Evolutionary conservation across 2,888 invertebrate species (phyloP).

Genomic region (Molanna angustata): DNA sequence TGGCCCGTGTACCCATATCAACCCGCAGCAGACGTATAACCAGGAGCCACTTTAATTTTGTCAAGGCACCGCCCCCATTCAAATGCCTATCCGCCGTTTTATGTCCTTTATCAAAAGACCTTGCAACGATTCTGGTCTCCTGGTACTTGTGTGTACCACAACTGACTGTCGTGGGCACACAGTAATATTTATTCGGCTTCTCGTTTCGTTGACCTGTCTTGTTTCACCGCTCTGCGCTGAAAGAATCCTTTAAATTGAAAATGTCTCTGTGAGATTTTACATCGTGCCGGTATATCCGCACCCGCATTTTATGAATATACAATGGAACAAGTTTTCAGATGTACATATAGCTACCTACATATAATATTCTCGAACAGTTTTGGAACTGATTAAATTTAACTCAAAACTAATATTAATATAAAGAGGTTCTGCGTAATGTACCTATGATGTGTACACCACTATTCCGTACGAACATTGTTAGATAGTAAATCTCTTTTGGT

Average conservation of each 20-base stretch:
- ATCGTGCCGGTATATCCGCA: background rate
- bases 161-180: too few species aligned
- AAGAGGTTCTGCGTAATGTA: too few species aligned
- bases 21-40: conserved; percentile 12
- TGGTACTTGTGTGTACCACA: too few species aligned
- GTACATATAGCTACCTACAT: background rate
- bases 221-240: background rate
- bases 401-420: too few species aligned
- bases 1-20: conserved; percentile 16
- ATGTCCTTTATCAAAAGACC: conserved; percentile 24
- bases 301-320: background rate
- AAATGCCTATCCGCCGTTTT: conserved; percentile 29
- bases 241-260: conserved; percentile 15
- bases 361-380: too few species aligned
- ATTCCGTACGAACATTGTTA: too few species aligned
- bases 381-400: too few species aligned
- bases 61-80: conserved; percentile 26
- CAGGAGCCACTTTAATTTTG: conserved; percentile 30
- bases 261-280: conserved; percentile 8
- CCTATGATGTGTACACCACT: too few species aligned
- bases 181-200: too few species aligned
- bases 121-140: conserved; percentile 8
- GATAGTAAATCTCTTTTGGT: too few species aligned
- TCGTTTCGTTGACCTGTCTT: conserved; percentile 16
- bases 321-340: background rate